Evolutionary conservation across 2,888 invertebrate species (phyloP), one percentile per base, ranked within the genome.

Genomic region (Leptopilina drosophilae): DNA sequence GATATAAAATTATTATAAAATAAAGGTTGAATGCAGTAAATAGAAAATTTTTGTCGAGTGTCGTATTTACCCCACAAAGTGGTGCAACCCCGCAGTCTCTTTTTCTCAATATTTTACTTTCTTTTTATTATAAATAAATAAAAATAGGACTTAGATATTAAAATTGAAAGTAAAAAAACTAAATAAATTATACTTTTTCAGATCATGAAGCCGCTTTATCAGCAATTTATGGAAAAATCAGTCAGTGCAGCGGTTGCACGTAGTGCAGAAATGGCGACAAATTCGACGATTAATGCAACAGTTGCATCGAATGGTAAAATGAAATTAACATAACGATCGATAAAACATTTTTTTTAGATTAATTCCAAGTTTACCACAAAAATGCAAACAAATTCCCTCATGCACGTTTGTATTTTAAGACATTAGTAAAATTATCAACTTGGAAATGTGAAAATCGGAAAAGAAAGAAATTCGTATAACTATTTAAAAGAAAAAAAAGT

Each of bases 201-300:
- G 97, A 93, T 96, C 86, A 95, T 97, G 95, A 96, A 96, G 92
- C 97, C 97, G 84, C 92, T 95, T 84, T 97, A 97, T 92, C 96
- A 97, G 91, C 93, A 95, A 83, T 96, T 96, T 90, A 94, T 97
- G 90, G 96, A 97, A 93, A 96, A 95, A 92, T 95, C 96, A 89
- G 95, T 97, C 92, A 95, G 96, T 91, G 96, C 95, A 92, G 96
- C 96, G 87, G 96, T 96, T 85, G 94, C 94, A 76, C 95, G 95
- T 91, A 96, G 96, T 87, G 95, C 96, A 80, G 95, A 95, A 91
- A 93, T 94, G 79, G 94, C 95, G 9, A 93, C 95, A 78, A 94
- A 93, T 84, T 90, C 93, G 80, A 92, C 93, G 86, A 77, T 89
- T 82, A 88, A 92, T 86, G 91, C 92, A 85, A 90, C 92, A 81